These are phyloP conservation scores for Laodelphax striatellus DNA, from an alignment of 1,140 invertebrate species.

Conservation along the genomic window DNA sequence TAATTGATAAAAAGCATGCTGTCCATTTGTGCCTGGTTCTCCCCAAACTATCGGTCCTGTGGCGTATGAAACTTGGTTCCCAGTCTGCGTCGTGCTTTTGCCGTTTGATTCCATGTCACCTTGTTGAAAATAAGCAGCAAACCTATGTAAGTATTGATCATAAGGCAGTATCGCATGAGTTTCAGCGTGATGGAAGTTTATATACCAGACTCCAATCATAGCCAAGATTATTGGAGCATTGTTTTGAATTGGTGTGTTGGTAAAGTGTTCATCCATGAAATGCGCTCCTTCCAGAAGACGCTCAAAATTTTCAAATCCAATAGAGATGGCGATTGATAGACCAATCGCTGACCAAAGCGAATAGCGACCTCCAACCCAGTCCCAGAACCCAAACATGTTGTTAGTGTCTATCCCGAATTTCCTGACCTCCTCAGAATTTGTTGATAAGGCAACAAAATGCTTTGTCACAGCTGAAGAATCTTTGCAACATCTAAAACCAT, in stretches of 20 bases:
- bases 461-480: conserved; percentile 80
- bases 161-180: conserved; percentile 95
- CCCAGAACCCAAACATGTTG: conserved; percentile 99
- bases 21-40: conserved; percentile 99
- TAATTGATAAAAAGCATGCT: conserved; percentile 95
- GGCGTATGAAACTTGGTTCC: conserved; percentile 61
- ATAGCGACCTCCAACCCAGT: conserved; percentile 98
- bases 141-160: conserved; percentile 96
- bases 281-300: conserved; percentile 81
- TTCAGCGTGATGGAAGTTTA: conserved; percentile 89
- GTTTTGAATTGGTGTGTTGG: conserved; percentile 72
- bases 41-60: conserved; percentile 95
- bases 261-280: conserved; percentile 93
- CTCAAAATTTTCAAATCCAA: conserved; percentile 95
- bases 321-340: conserved; percentile 83
- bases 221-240: conserved; percentile 95
- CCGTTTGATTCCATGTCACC: conserved; percentile 99
- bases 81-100: conserved; percentile 76
- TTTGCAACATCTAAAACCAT: conserved; percentile 87
- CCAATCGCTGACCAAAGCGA: conserved; percentile 98
- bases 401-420: conserved; percentile 94
- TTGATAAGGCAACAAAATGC: conserved; percentile 97
- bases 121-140: conserved; percentile 99
- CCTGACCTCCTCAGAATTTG: conserved; percentile 83
- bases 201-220: conserved; percentile 91